A percentile compares a stretch with the other conserved stretches of the same genome.
These are phyloP conservation scores for Trissolcus basalis DNA, from an alignment of 1,140 invertebrate species.

Conservation along the genomic window DNA sequence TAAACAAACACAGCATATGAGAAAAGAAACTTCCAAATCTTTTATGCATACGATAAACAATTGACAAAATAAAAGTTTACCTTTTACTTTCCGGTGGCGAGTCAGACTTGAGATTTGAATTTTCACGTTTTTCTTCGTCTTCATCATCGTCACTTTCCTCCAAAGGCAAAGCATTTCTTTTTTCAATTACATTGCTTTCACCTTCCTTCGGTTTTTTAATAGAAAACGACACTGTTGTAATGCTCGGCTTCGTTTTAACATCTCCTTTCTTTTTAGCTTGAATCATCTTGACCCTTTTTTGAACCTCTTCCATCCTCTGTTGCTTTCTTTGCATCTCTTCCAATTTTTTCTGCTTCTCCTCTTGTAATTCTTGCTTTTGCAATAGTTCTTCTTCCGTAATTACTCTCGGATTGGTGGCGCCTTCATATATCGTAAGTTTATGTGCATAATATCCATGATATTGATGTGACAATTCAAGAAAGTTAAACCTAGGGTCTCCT, in stretches of 20 bases:
- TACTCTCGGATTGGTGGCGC: constrained; percentile 69
- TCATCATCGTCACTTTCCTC: constrained; percentile 86
- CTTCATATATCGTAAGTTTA: constrained; percentile 76
- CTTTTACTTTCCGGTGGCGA: constrained; percentile 54
- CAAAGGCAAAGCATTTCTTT: constrained; percentile 80
- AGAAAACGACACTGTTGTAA: constrained; percentile 85
- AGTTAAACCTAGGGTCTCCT: constrained; percentile 89
- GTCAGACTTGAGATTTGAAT: constrained; percentile 56
- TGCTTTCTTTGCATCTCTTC: constrained; percentile 73
- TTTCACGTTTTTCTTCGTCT: constrained; percentile 73
- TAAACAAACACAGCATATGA: constrained; percentile 3
- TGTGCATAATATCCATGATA: constrained; percentile 86
- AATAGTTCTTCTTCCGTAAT: constrained; percentile 72
- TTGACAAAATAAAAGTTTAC: constrained; percentile 14
- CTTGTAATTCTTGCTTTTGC: constrained; percentile 72
- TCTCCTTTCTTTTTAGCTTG: constrained; percentile 71
- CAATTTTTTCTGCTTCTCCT: constrained; percentile 73
- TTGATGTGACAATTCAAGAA: constrained; percentile 83
- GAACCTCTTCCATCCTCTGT: constrained; percentile 75
- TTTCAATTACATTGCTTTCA: constrained; percentile 80
- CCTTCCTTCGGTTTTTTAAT: constrained; percentile 87
- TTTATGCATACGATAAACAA: too few relatives aligned
- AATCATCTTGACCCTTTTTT: constrained; percentile 75
- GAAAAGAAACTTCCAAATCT: too few relatives aligned
- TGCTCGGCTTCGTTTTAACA: constrained; percentile 61